These are phyloP conservation scores for Pentalonia nigronervosa DNA, from an alignment of 1,140 invertebrate genomes.

Conservation along the genomic window DNA sequence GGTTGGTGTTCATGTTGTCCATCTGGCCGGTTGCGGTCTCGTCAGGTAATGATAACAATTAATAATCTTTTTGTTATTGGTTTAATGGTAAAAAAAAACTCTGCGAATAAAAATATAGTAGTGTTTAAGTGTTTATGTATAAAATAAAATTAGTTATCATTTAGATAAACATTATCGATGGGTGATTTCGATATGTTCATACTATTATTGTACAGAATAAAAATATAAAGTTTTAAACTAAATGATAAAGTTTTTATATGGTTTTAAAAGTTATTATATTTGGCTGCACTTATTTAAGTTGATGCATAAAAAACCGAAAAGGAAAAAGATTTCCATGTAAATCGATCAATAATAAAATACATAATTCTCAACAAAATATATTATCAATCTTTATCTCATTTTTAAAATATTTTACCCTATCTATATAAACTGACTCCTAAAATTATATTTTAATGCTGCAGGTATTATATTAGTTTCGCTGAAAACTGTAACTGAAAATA, in stretches of 20 bases:
- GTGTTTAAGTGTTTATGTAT: not conserved
- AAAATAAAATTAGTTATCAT: not conserved
- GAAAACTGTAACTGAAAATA: not conserved
- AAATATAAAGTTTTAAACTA: not conserved
- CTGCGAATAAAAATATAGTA: not conserved
- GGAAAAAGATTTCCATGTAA: no score
- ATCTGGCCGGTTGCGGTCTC: slow-evolving; percentile 28
- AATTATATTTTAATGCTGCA: no score
- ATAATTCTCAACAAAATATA: no score
- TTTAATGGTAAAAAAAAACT: not conserved
- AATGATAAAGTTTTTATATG: not conserved
- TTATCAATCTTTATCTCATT: no score
- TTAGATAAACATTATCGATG: not conserved
- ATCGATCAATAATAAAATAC: no score
- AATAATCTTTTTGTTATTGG: not conserved
- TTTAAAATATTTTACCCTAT: not conserved
- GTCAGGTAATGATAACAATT: slow-evolving; percentile 29
- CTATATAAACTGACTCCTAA: not conserved
- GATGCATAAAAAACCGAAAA: not conserved
- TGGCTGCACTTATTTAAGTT: not conserved
- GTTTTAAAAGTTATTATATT: not conserved
- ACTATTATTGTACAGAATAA: no score
- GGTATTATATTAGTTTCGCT: no score
- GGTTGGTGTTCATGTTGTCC: not conserved
- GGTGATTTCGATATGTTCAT: not conserved